Evolutionary conservation across 2,797 vertebrate genomes (phyloP).

Genomic region (Numenius phaeopus): DNA sequence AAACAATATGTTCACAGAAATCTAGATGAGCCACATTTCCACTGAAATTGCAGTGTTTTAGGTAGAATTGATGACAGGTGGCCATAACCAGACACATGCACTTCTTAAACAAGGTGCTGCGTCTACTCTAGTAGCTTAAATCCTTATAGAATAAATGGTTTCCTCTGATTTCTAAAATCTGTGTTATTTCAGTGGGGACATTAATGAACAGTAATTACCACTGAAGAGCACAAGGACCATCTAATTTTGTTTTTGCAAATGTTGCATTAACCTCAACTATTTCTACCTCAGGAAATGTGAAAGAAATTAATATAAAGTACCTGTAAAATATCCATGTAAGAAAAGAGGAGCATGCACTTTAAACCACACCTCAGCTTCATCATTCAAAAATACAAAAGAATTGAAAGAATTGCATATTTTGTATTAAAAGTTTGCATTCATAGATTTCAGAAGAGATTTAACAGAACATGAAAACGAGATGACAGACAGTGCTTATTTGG

Average conservation of each 20-base stretch:
- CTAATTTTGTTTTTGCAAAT: not conserved
- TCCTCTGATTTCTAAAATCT: not conserved
- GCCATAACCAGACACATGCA: not conserved
- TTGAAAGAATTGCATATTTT: not conserved
- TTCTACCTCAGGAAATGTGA: not conserved
- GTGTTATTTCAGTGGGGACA: not conserved
- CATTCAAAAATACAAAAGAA: not conserved
- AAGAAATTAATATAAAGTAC: not conserved
- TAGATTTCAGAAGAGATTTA: not conserved
- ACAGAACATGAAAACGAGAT: not conserved
- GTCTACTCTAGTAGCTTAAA: not conserved
- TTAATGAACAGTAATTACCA: not conserved
- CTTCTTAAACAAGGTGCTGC: not conserved
- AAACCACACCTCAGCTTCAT: not conserved
- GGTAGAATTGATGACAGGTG: not conserved
- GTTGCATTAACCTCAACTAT: not conserved
- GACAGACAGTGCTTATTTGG: not conserved
- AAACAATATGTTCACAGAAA: not conserved
- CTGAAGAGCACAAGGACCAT: not conserved
- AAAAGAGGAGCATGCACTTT: not conserved
- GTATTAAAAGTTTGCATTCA: not conserved
- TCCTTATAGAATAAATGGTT: not conserved
- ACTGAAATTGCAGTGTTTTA: not conserved
- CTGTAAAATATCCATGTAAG: not conserved
- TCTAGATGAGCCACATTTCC: not conserved